Percentiles rank a stretch among this genome's conserved stretches.
Conservation (phyloP, 2,888 invertebrate species). For the Carpatolechia fugitivella region DNA sequence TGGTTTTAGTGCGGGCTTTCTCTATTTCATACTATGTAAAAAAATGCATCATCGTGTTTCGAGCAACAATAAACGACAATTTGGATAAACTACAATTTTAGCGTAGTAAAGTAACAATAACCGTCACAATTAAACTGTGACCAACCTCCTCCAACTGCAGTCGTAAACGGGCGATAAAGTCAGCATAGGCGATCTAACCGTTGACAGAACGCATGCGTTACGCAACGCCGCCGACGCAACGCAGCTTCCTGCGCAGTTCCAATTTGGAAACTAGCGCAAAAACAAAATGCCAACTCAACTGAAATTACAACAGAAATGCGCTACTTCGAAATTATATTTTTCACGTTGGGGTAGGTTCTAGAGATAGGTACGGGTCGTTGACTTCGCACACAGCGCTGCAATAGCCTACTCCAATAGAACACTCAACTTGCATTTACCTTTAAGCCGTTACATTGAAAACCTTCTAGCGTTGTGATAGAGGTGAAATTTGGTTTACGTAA, state of each 20-base stretch:
- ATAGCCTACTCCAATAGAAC: conserved; percentile 16
- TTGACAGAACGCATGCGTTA: conserved; percentile 6
- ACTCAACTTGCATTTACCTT: conserved; percentile 24
- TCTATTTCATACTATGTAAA: no score
- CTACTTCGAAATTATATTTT: conserved; percentile 48
- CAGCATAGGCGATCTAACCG: not conserved
- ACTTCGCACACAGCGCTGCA: conserved; percentile 46
- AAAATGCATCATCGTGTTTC: no score
- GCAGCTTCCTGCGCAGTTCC: conserved; percentile 7
- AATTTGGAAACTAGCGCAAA: conserved; percentile 27
- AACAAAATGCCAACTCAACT: conserved; percentile 33
- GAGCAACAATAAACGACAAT: no score
- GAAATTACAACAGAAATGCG: conserved; percentile 37
- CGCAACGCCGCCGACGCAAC: not conserved
- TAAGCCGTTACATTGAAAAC: not conserved
- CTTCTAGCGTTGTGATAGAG: conserved; percentile 26
- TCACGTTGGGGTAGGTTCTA: conserved; percentile 71
- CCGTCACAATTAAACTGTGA: not conserved
- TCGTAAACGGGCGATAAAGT: not conserved
- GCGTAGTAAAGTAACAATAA: no score
- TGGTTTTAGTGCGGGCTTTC: no score
- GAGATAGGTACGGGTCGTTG: conserved; percentile 61
- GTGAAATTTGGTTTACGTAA: conserved; percentile 25
- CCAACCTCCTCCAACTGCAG: not conserved
- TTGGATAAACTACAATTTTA: no score